Evolutionary conservation across 2,113 vertebrate species (phyloP), one percentile per base, ranked within the genome.

Genomic region (Myocastor coypus): DNA sequence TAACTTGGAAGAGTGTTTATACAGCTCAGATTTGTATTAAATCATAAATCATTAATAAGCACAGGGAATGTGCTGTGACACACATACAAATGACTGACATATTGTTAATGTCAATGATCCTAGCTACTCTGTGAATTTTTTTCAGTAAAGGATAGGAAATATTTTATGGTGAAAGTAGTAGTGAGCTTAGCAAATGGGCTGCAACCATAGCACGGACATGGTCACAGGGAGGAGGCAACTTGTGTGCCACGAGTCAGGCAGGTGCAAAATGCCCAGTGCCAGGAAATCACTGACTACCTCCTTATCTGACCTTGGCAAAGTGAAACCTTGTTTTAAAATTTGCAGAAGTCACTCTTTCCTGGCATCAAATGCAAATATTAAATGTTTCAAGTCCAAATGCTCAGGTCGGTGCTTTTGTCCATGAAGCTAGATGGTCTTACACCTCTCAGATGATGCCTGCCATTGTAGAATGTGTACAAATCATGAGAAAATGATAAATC

Each of bases 321-420:
- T 94, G 42, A 91, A 82, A 71, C 3, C 12, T 42, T 64, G 69
- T 92, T 42, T 68, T 87, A 81, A n/a, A 6, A 64, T 90, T 90
- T 63, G 28, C 55, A 19, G 55, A 55, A 66, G 17, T 89, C 28
- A 73, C 26, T 57, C 32, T 64, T 88, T 91, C 85, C 73, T 89
- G 66, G 63, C 7, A 42, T 91, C 64, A 86, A 68, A 59, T 66
- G 55, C 20, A 86, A 91, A 89, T 66, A 24, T 86, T 52, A 84
- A 89, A 55, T 71, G 52, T 82, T 11, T 13, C 17, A 9, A 59
- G 11, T 32, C 73, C 73, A 46, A 77, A 46, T 46, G 40, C 40
- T 77, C 42, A 28, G 24, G 14, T 13, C 40, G 30, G 40, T 77
- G 73, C 13, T 28, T 46, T 46, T 7, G 13, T 46, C 28, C 75